phyloP scores from a whole-genome alignment of 2,888 invertebrate species.

The Pomacea canaliculata region DNA sequence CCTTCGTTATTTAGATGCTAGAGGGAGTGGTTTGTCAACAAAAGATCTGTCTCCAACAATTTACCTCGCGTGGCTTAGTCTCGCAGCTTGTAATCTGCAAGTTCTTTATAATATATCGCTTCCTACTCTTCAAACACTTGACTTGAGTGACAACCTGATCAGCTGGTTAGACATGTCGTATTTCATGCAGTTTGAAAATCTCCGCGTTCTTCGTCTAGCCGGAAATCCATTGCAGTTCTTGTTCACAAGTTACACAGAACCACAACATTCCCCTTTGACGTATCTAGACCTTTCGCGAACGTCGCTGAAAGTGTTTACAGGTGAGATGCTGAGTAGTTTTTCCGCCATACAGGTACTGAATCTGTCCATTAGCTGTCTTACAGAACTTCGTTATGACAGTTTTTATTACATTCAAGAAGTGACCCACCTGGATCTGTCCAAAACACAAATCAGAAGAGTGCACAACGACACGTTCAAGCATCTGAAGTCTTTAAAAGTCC shows the following conservation, averaged over 20 bases:
- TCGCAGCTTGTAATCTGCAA: constrained; percentile 6
- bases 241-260: too few species aligned
- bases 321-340: too few species aligned
- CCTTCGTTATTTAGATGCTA: constrained; percentile 13
- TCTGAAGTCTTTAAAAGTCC: background rate
- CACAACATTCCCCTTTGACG: too few species aligned
- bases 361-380: background rate
- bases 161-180: constrained; percentile 2
- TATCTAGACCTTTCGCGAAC: too few species aligned
- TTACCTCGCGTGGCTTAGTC: constrained; percentile 5
- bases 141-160: constrained; percentile 23
- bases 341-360: too few species aligned
- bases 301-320: too few species aligned
- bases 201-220: constrained; percentile 11
- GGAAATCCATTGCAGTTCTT: background rate
- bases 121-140: constrained; percentile 13
- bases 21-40: background rate
- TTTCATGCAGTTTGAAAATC: constrained; percentile 3
- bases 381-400: background rate
- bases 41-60: background rate
- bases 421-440: constrained; percentile 17
- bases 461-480: background rate
- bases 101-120: background rate
- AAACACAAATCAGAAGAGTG: background rate
- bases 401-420: constrained; percentile 14